Conservation (phyloP, 92 coral and sea anemone species). For the Porites evermanni region DNA sequence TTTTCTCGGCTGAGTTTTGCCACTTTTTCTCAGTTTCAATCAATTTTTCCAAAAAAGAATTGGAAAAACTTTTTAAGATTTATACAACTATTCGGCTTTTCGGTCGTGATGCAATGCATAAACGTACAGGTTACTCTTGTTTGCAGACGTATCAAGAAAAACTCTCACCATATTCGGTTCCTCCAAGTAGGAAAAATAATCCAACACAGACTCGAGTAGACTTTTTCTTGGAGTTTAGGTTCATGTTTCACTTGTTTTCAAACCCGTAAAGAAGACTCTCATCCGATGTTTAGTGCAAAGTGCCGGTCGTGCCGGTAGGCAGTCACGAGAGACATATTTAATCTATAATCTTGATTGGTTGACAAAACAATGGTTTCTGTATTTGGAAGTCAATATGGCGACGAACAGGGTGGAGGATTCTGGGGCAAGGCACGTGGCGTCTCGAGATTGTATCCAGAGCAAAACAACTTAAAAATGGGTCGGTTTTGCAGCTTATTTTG, state of each 20-base stretch:
- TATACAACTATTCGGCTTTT: too few relatives aligned
- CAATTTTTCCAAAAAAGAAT: too few relatives aligned
- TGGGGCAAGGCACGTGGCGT: slow-evolving; percentile 96
- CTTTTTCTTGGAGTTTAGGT: slow-evolving; percentile 57
- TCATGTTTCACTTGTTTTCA: slow-evolving; percentile 4
- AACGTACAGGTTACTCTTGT: too few relatives aligned
- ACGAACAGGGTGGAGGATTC: slow-evolving; percentile 92
- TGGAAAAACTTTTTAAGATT: too few relatives aligned
- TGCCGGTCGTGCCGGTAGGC: too few relatives aligned
- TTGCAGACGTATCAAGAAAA: background rate
- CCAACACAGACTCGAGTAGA: slow-evolving; percentile 81
- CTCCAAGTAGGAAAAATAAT: slow-evolving; percentile 88
- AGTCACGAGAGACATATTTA: background rate
- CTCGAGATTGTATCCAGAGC: slow-evolving; percentile 4
- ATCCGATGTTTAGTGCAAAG: too few relatives aligned
- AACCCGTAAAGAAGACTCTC: background rate
- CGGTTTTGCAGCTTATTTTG: slow-evolving; percentile 13
- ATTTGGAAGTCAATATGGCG: slow-evolving; percentile 53
- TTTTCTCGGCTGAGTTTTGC: too few relatives aligned
- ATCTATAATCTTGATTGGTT: slow-evolving; percentile 51
- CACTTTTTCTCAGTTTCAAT: too few relatives aligned
- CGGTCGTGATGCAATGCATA: too few relatives aligned
- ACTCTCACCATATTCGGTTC: slow-evolving; percentile 88
- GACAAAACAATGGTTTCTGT: slow-evolving; percentile 52
- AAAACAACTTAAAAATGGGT: slow-evolving; percentile 28